These are phyloP conservation scores for Raja brachyura DNA, from an alignment of 2,113 vertebrate genomes.

Conservation along the genomic window DNA sequence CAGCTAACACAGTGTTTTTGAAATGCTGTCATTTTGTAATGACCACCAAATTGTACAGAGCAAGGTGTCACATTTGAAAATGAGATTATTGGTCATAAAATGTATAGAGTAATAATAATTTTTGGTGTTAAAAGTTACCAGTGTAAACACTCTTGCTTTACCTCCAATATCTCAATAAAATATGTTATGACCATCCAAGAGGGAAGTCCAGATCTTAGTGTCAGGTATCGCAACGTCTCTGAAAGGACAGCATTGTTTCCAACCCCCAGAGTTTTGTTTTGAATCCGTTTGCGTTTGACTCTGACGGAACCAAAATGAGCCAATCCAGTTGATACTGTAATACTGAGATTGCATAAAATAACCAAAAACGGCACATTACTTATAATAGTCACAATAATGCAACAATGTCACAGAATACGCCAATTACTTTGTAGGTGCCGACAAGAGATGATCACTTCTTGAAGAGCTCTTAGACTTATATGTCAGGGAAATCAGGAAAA, in stretches of 20 bases:
- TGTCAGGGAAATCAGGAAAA: not conserved
- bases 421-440: not conserved
- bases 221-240: not conserved
- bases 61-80: not conserved
- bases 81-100: not conserved
- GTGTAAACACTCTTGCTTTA: not conserved
- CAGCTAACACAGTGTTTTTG: not conserved
- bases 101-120: not conserved
- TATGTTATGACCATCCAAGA: not conserved
- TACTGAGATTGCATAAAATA: not conserved
- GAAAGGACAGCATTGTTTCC: not conserved
- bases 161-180: not conserved
- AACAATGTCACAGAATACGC: not conserved
- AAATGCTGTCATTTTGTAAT: slow-evolving; percentile 13
- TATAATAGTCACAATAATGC: not conserved
- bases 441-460: too few species aligned
- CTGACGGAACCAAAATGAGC: not conserved
- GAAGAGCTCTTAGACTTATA: not conserved
- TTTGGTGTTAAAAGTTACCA: too few species aligned
- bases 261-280: not conserved
- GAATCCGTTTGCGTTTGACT: not conserved
- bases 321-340: not conserved
- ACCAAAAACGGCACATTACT: not conserved
- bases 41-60: not conserved
- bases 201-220: not conserved